A percentile compares a stretch with the other conserved stretches of the same genome.
phyloP scores from a whole-genome alignment of 30 jellyfish, hydroid and myxozoan species.

The Aurelia aurita region DNA sequence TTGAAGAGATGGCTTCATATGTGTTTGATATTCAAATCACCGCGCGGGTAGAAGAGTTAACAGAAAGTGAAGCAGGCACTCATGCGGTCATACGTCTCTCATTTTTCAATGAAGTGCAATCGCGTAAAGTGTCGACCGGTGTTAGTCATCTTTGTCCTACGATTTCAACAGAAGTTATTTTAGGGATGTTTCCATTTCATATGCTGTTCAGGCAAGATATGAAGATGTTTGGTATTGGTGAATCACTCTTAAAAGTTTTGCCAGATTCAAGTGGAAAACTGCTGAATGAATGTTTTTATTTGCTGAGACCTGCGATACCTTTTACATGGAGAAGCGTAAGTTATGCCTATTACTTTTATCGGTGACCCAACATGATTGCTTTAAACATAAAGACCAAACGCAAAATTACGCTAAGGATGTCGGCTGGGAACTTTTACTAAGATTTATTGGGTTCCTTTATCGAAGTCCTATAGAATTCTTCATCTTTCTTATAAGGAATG shows the following conservation, averaged over 20 bases:
- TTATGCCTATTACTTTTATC: background rate
- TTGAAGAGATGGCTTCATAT: slow-evolving; percentile 51
- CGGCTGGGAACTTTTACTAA: too few species aligned
- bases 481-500: too few species aligned
- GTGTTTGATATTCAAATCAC: slow-evolving; percentile 29
- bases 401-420: too few species aligned
- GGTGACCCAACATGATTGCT: too few species aligned
- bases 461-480: too few species aligned
- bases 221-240: slow-evolving; percentile 69
- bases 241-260: slow-evolving; percentile 49
- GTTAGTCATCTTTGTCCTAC: slow-evolving; percentile 45
- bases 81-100: slow-evolving; percentile 44
- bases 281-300: slow-evolving; percentile 18
- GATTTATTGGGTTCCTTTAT: too few species aligned
- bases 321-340: slow-evolving; percentile 67
- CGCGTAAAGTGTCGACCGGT: slow-evolving; percentile 53
- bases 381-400: too few species aligned
- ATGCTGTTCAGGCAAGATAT: slow-evolving; percentile 47
- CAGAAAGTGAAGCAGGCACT: slow-evolving; percentile 35
- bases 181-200: slow-evolving; percentile 65
- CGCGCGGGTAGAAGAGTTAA: slow-evolving; percentile 27
- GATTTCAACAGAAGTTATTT: slow-evolving; percentile 57
- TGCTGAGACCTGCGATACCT: slow-evolving; percentile 51
- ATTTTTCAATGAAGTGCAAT: slow-evolving; percentile 24
- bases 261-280: slow-evolving; percentile 47